Evolutionary conservation across 2,113 vertebrate genomes (phyloP), one percentile per base, ranked within the genome.

Genomic region (Noturus placidus): DNA sequence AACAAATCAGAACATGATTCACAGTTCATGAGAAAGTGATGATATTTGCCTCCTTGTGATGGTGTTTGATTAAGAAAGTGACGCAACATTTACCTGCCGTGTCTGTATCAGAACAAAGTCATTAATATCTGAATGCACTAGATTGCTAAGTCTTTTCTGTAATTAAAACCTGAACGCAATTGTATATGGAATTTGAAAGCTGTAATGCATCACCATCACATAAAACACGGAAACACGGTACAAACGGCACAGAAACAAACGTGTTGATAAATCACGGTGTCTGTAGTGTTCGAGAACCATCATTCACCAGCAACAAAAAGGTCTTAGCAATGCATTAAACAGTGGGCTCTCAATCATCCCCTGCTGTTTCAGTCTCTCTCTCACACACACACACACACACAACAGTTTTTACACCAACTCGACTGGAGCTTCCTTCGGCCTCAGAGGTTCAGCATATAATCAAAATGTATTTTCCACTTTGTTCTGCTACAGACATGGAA

Each of bases 241-340:
- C 17, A 81, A 57, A 38, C 19, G 4, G 30, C n/a, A 81, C 27
- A 59, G 20, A 59, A 35, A 56, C 52, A 8, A 79, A 79, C 0
- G 63, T 25, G 27, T 72, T 35, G 22, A 67, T 70, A 54, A 84
- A 84, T 67, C 25, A 70, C 35, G 30, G 76, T 79, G 52, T 85
- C 30, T 59, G 69, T 57, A 30, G 22, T 15, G 69, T 25, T 74
- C 14, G 50, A 84, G 38, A 15, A 30, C 69, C 30, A 81, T 74
- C 52, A 59, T 76, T 85, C 69, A 46, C 54, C 54, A n/a, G 33
- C 17, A 11, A 57, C 54, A 38, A 57, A 74, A 59, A 57, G 83
- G 30, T 85, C 33, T 61, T 42, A 77, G 69, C 25, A 59, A 59
- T 6, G 70, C 33, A 59, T 61, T 72, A 84, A 84, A 30, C 30